These are phyloP conservation scores for Eremophila alpestris DNA, from an alignment of 2,797 vertebrate species.

Conservation along the genomic window DNA sequence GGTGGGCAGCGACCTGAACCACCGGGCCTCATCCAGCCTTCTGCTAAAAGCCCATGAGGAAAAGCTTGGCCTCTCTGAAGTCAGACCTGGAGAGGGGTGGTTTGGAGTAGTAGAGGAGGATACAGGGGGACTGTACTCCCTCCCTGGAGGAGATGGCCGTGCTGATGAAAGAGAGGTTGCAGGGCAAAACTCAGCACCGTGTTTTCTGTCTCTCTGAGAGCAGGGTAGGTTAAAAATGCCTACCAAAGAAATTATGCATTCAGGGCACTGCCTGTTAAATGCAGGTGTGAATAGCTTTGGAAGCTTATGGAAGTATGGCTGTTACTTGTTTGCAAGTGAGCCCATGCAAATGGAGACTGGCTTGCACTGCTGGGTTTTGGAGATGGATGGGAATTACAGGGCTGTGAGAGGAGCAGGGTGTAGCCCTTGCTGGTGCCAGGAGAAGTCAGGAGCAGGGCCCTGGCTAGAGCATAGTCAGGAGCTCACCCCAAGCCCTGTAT, in stretches of 20 bases:
- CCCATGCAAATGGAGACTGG: background rate
- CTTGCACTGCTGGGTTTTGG: background rate
- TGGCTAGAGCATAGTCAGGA: background rate
- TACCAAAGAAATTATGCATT: background rate
- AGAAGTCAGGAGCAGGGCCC: background rate
- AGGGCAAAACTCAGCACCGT: background rate
- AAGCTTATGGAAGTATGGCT: background rate
- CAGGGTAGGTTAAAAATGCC: background rate
- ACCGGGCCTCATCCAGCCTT: background rate
- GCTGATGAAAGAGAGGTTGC: background rate
- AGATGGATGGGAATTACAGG: background rate
- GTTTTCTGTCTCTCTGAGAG: background rate
- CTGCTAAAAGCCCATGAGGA: background rate
- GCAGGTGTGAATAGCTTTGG: background rate
- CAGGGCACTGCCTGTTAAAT: background rate
- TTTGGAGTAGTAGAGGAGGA: background rate
- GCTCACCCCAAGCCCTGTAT: fast-evolving
- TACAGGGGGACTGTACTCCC: background rate
- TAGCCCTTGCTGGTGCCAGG: background rate
- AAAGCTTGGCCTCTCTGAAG: background rate
- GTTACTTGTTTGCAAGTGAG: background rate
- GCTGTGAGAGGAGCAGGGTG: background rate
- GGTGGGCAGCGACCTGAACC: background rate
- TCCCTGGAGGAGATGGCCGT: fast-evolving
- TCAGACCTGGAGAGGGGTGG: background rate